A percentile compares a stretch with the other conserved stretches of the same genome.
Conservation (phyloP, 1,140 invertebrate species). For the Centruroides sculpturatus region DNA sequence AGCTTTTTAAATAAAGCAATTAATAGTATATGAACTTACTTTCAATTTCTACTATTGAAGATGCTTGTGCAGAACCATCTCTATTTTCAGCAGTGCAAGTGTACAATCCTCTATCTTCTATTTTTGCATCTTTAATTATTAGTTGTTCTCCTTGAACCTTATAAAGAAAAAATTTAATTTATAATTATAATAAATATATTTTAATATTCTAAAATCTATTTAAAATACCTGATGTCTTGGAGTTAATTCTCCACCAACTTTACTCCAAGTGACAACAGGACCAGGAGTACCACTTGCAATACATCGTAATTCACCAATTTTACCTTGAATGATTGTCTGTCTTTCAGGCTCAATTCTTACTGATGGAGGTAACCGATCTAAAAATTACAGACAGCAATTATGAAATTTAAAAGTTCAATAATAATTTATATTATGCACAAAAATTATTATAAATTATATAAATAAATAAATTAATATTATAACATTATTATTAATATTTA, state of each 20-base stretch:
- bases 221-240: conserved; percentile 12
- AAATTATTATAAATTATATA: no score
- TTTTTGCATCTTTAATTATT: conserved; percentile 35
- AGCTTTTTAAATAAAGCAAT: no score
- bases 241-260: conserved; percentile 45
- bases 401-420: no score
- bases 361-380: conserved; percentile 29
- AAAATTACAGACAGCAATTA: neutral
- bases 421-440: no score
- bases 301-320: conserved; percentile 58
- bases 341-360: conserved; percentile 46
- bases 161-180: no score
- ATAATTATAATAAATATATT: no score
- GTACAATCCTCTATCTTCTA: conserved; percentile 64
- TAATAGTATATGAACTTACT: conserved; percentile 15
- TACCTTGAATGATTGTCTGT: conserved; percentile 61
- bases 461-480: no score
- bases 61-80: conserved; percentile 41
- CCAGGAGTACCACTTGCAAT: conserved; percentile 47
- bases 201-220: no score
- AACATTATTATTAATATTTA: no score
- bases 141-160: conserved; percentile 13
- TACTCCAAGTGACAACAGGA: conserved; percentile 62
- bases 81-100: conserved; percentile 48
- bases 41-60: conserved; percentile 67